A percentile compares a stretch with the other conserved stretches of the same genome.
Conservation (phyloP, 2,888 invertebrate species). For the Hydraecia micacea region DNA sequence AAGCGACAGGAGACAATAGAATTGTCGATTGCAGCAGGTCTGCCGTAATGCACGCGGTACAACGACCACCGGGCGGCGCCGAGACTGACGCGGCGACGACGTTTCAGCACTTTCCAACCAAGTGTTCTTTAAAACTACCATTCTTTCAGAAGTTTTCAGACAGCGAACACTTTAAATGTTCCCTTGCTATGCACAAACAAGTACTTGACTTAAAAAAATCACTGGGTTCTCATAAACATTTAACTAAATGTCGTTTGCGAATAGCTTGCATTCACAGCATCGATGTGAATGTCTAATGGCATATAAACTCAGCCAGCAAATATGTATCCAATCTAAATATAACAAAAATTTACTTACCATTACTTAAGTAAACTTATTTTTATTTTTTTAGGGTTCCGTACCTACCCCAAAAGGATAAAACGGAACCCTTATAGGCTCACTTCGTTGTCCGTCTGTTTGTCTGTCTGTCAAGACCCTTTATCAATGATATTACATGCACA, state of each 20-base stretch:
- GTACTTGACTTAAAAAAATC: slow-evolving; percentile 29
- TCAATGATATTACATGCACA: too few relatives aligned
- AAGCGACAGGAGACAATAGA: slow-evolving; percentile 35
- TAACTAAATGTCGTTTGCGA: slow-evolving; percentile 33
- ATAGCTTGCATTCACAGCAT: slow-evolving; percentile 39
- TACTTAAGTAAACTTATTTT: neutral
- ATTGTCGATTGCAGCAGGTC: slow-evolving; percentile 35
- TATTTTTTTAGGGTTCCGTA: neutral
- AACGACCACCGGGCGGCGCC: slow-evolving; percentile 8
- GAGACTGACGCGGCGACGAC: neutral
- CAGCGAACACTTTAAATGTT: slow-evolving; percentile 13
- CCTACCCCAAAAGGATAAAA: too few relatives aligned
- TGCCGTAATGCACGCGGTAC: slow-evolving; percentile 24
- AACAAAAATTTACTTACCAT: slow-evolving; percentile 1
- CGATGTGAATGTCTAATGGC: slow-evolving; percentile 35
- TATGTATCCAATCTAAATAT: slow-evolving; percentile 10
- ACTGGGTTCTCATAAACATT: slow-evolving; percentile 43
- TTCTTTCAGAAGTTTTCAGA: slow-evolving; percentile 47
- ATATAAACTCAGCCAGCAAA: slow-evolving; percentile 41
- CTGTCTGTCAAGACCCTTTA: too few relatives aligned
- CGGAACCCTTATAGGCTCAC: too few relatives aligned
- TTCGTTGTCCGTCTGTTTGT: too few relatives aligned
- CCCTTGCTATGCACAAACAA: slow-evolving; percentile 21
- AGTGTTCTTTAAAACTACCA: slow-evolving; percentile 30
- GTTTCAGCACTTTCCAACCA: slow-evolving; percentile 21